Evolutionary conservation across 2,113 vertebrate genomes (phyloP).

Genomic region (Morphnarchus princeps): DNA sequence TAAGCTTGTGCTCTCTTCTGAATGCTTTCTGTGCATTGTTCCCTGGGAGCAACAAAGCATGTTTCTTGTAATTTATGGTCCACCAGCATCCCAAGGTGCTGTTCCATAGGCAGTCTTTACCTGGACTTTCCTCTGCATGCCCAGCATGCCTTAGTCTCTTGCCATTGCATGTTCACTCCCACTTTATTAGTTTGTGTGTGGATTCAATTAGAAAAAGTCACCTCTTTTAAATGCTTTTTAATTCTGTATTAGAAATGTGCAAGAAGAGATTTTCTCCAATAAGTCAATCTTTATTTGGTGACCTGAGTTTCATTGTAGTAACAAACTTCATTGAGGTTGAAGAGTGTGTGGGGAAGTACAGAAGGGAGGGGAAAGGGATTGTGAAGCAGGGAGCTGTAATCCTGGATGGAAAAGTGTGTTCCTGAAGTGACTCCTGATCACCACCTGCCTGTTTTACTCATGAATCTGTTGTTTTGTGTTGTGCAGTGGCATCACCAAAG

Average conservation of each 20-base stretch:
- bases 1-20: neutral
- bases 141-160: neutral
- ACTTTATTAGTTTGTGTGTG: neutral
- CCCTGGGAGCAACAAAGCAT: neutral
- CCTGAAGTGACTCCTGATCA: neutral
- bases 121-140: neutral
- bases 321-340: neutral
- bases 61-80: neutral
- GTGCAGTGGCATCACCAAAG: slow-evolving; percentile 16
- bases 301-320: neutral
- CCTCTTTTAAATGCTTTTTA: neutral
- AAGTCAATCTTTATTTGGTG: neutral
- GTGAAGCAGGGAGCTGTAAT: neutral
- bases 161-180: neutral
- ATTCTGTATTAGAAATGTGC: neutral
- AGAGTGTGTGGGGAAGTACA: neutral
- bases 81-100: neutral
- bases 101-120: neutral
- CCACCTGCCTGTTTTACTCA: neutral
- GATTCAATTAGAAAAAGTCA: neutral
- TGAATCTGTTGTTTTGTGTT: neutral
- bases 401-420: neutral
- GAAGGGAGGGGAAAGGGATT: neutral
- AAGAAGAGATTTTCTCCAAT: neutral
- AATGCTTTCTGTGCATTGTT: neutral